Base-by-base conservation (phyloP, 2,113 vertebrate species). In the Chloropsis cyanopogon region DNA sequence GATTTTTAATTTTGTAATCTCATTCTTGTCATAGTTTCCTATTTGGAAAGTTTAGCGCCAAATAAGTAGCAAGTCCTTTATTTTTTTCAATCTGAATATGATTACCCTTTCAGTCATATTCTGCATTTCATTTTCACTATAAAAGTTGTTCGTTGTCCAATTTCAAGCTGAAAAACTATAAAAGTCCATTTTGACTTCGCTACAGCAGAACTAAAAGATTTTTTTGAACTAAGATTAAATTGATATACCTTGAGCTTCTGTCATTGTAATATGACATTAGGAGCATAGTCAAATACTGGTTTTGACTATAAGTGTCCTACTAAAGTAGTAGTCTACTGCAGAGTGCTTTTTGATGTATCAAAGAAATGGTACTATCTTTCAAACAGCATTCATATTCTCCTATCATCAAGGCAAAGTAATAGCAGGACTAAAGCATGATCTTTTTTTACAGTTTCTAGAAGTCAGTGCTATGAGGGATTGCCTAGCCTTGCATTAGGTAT, bases 301-400 rank as follows among this genome's bases (percentile, higher is more conserved):
- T 94, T 93, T 96, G 91, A 93, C 93, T 83, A 77, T 94, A 83
- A 92, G 93, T 94, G 63, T 93, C 95, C 94, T 78, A 82, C 92
- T 95, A 85, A 88, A 93, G 93, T 91, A 80, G 88, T 63, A 65
- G 95, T 84, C 93, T 79, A 81, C 89, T 88, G 64, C 70, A 94
- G 95, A 94, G 91, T 96, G 94, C 85, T 94, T 97, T 97, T 88
- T 96, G 94, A 92, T 96, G 31, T 77, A 92, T 96, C 96, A 96
- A 96, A 97, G 97, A 92, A 92, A 95, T 50, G n/a, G 86, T 78
- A 85, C 87, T 83, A 84, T 94, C 95, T 96, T 96, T 95, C 93
- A 94, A 93, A 91, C 64, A 56, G 69, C 72, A 56, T 93, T 96
- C 87, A 54, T 88, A 95, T 95, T 93, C 93, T 90, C 65, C 90